These are phyloP conservation scores for Linyphia triangularis DNA, from an alignment of 2,888 invertebrate species.

Conservation along the genomic window DNA sequence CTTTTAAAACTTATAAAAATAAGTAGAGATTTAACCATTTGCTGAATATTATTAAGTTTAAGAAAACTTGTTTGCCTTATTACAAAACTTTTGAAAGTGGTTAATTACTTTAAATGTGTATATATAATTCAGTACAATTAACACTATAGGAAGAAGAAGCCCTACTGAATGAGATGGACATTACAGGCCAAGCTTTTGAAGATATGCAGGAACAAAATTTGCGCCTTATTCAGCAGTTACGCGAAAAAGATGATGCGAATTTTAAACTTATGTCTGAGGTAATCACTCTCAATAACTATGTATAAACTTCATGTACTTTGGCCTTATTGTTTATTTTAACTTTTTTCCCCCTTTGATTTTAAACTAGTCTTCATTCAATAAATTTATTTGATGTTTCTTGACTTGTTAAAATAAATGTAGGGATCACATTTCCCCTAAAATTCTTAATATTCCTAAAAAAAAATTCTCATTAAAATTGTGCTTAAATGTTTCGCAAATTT, in stretches of 20 bases:
- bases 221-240: slow-evolving; percentile 93
- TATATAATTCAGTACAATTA: too few species aligned
- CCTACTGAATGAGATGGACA: slow-evolving; percentile 98
- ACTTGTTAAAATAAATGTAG: too few species aligned
- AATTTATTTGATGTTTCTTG: too few species aligned
- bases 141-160: slow-evolving; percentile 87
- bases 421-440: too few species aligned
- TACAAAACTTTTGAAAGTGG: background rate
- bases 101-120: background rate
- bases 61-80: background rate
- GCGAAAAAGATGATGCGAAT: slow-evolving; percentile 98
- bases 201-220: slow-evolving; percentile 99
- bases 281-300: background rate
- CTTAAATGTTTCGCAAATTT: too few species aligned
- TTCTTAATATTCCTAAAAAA: too few species aligned
- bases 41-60: too few species aligned
- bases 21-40: too few species aligned
- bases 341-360: too few species aligned
- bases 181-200: slow-evolving; percentile 98
- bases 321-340: background rate
- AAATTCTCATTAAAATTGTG: too few species aligned
- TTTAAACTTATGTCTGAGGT: slow-evolving; percentile 98
- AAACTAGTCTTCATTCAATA: too few species aligned
- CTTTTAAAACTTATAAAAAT: too few species aligned
- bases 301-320: background rate